Percentiles rank a stretch among this genome's conserved stretches.
Conservation (phyloP, 2,113 vertebrate genomes). For the Labrus mixtus region DNA sequence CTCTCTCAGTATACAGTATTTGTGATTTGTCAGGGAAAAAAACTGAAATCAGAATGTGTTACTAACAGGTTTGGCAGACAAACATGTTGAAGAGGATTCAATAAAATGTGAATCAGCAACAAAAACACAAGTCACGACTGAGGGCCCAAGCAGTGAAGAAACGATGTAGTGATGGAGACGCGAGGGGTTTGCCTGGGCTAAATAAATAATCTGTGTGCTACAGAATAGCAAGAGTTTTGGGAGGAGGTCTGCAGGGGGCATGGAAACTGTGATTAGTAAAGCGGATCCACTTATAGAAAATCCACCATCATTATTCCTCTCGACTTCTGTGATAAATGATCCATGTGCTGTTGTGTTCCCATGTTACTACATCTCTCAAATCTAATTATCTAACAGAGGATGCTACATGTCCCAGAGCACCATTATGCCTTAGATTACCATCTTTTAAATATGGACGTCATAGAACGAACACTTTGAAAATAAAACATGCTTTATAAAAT, state of each 20-base stretch:
- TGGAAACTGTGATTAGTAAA: constrained; percentile 72
- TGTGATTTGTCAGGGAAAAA: neutral
- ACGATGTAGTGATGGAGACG: constrained; percentile 13
- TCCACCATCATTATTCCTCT: constrained; percentile 56
- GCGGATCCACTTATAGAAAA: constrained; percentile 62
- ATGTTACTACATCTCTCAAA: constrained; percentile 22
- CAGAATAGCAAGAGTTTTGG: constrained; percentile 62
- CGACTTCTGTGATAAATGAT: constrained; percentile 41
- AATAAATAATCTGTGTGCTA: constrained; percentile 62
- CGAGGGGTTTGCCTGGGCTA: constrained; percentile 41
- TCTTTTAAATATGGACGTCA: neutral
- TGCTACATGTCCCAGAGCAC: neutral
- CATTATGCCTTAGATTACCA: constrained; percentile 10
- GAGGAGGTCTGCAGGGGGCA: constrained; percentile 63
- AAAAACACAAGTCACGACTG: constrained; percentile 18
- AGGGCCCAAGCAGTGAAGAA: neutral
- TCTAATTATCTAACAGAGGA: constrained; percentile 1
- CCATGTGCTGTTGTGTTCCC: neutral
- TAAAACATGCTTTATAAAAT: constrained; percentile 11
- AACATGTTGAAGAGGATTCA: neutral
- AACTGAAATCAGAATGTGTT: too few species aligned
- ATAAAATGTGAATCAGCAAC: constrained; percentile 24
- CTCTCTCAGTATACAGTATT: constrained; percentile 16
- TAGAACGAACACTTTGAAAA: neutral
- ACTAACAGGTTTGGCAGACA: neutral